phyloP scores from a whole-genome alignment of 2,797 vertebrate species.

The Mastacembelus armatus region DNA sequence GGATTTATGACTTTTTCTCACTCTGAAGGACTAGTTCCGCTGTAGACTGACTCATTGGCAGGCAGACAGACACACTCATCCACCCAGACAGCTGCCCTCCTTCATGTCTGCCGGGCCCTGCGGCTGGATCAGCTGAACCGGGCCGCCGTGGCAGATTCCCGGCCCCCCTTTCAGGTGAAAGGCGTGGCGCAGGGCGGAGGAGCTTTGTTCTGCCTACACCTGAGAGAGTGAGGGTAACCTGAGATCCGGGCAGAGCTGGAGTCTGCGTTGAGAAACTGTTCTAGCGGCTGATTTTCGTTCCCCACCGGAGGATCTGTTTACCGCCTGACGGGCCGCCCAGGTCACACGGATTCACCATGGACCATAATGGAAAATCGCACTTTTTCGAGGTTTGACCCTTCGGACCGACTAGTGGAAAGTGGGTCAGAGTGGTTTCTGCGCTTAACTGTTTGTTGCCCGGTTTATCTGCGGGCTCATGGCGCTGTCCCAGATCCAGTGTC shows the following conservation, averaged over 20 bases:
- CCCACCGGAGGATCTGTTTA: neutral
- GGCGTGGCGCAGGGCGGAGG: constrained; percentile 71
- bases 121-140: constrained; percentile 22
- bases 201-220: constrained; percentile 42
- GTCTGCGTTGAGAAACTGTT: constrained; percentile 3
- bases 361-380: constrained; percentile 35
- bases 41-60: constrained; percentile 48
- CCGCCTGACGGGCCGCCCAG: neutral
- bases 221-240: constrained; percentile 30
- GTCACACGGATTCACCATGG: constrained; percentile 28
- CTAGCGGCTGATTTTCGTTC: neutral
- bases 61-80: constrained; percentile 15
- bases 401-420: constrained; percentile 17
- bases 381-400: constrained; percentile 31
- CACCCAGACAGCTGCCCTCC: constrained; percentile 4
- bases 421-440: constrained; percentile 27
- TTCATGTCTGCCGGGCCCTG: constrained; percentile 22
- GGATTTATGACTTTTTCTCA: constrained; percentile 29
- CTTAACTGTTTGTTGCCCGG: constrained; percentile 8
- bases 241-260: constrained; percentile 16
- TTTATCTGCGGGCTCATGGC: constrained; percentile 83
- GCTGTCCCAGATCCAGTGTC: constrained; percentile 94
- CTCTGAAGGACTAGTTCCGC: constrained; percentile 12
- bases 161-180: constrained; percentile 68
- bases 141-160: neutral